A percentile compares a stretch with the other conserved stretches of the same genome.
Conservation (phyloP, 2,797 vertebrate genomes). For the Cynopterus sphinx region DNA sequence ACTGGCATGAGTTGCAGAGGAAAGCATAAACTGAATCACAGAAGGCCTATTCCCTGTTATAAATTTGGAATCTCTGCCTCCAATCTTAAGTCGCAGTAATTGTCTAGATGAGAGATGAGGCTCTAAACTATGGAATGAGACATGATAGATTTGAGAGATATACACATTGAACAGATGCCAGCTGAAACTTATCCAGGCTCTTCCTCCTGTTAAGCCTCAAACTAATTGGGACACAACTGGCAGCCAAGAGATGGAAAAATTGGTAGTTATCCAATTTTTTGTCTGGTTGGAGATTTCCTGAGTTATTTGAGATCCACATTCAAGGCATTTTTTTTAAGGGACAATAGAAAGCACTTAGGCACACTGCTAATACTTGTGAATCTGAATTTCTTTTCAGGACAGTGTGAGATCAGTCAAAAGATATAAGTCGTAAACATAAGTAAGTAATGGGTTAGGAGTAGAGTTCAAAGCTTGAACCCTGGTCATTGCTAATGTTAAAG, state of each 20-base stretch:
- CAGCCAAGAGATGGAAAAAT: constrained; percentile 61
- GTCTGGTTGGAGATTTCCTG: constrained; percentile 41
- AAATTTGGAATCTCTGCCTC: neutral
- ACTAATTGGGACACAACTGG: constrained; percentile 60
- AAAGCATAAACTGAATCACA: neutral
- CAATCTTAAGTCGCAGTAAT: neutral
- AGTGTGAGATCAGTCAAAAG: neutral
- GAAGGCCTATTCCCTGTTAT: neutral
- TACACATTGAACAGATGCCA: constrained; percentile 52
- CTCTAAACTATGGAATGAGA: constrained; percentile 6
- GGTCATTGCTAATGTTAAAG: neutral
- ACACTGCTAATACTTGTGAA: neutral
- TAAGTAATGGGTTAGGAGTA: neutral
- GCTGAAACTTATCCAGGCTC: constrained; percentile 62
- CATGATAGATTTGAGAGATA: constrained; percentile 25
- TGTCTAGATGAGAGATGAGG: constrained; percentile 16
- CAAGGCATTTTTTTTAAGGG: neutral
- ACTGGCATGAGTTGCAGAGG: neutral
- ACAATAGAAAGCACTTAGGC: constrained; percentile 9
- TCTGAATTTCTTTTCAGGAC: constrained; percentile 1
- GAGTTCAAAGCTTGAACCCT: neutral
- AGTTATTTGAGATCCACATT: constrained; percentile 30
- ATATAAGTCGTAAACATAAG: neutral
- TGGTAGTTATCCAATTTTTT: constrained; percentile 62
- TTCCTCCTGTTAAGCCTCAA: constrained; percentile 66